phyloP scores from a whole-genome alignment of 1,140 invertebrate species.

The Euwallacea fornicatus region DNA sequence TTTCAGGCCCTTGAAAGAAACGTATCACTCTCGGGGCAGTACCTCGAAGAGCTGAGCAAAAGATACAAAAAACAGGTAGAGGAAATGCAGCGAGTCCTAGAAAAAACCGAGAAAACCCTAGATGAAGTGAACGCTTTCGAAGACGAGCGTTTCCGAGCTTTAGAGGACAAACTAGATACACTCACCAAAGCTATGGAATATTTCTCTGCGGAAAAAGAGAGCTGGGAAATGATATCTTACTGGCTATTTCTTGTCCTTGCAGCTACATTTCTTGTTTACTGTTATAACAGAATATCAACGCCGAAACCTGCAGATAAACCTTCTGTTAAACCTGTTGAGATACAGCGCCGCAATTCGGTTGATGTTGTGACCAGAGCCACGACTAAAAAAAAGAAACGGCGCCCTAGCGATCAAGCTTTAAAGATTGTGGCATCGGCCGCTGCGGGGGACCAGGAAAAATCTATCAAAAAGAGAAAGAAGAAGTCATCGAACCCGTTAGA shows the following conservation, averaged over 20 bases:
- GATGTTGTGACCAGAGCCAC: slow-evolving; percentile 58
- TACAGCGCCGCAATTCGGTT: slow-evolving; percentile 61
- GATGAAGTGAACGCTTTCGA: slow-evolving; percentile 72
- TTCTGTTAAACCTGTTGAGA: slow-evolving; percentile 43
- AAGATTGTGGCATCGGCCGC: slow-evolving; percentile 55
- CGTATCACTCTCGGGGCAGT: slow-evolving; percentile 93
- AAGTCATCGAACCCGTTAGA: slow-evolving; percentile 43
- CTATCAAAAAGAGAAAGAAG: slow-evolving; percentile 57
- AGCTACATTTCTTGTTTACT: slow-evolving; percentile 37
- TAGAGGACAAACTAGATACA: slow-evolving; percentile 66
- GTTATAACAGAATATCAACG: slow-evolving; percentile 22
- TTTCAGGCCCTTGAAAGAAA: slow-evolving; percentile 87
- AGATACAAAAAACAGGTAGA: slow-evolving; percentile 96
- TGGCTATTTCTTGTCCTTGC: slow-evolving; percentile 49
- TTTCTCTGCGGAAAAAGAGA: slow-evolving; percentile 65
- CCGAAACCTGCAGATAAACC: background rate
- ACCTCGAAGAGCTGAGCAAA: slow-evolving; percentile 91
- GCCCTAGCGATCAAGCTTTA: slow-evolving; percentile 78
- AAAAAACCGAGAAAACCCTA: slow-evolving; percentile 75
- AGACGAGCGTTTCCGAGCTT: slow-evolving; percentile 68
- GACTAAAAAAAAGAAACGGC: slow-evolving; percentile 58
- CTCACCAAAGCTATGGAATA: slow-evolving; percentile 60
- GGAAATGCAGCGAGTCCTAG: slow-evolving; percentile 85
- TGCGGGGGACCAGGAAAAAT: slow-evolving; percentile 40
- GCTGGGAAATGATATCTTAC: slow-evolving; percentile 63